These are phyloP conservation scores for Notechis scutatus DNA, from an alignment of 2,113 vertebrate genomes.

Conservation along the genomic window DNA sequence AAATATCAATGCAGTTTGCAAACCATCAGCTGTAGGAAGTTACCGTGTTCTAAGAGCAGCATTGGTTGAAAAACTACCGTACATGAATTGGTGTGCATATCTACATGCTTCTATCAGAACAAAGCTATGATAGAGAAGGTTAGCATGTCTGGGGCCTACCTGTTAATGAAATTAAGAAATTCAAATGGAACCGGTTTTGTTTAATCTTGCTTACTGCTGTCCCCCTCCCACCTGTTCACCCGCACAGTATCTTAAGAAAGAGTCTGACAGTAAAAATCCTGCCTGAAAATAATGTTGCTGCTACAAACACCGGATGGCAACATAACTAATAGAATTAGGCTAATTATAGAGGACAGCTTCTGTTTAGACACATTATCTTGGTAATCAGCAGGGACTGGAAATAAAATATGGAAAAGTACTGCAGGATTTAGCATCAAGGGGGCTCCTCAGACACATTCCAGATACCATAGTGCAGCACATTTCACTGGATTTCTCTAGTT, in stretches of 20 bases:
- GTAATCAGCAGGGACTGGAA: conserved; percentile 69
- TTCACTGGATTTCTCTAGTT: conserved; percentile 18
- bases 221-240: conserved; percentile 57
- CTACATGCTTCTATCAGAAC: conserved; percentile 23
- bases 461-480: conserved; percentile 33
- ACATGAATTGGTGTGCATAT: conserved; percentile 31
- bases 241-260: conserved; percentile 66
- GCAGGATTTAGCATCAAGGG: conserved; percentile 55
- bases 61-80: background rate
- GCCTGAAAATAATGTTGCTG: conserved; percentile 68
- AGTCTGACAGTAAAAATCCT: conserved; percentile 67
- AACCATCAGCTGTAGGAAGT: background rate
- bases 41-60: background rate
- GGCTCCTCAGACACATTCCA: conserved; percentile 47
- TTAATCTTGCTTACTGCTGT: conserved; percentile 61
- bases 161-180: conserved; percentile 67
- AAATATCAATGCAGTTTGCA: background rate
- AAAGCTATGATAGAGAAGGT: conserved; percentile 44
- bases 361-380: conserved; percentile 72
- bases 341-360: conserved; percentile 73
- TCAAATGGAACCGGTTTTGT: conserved; percentile 64
- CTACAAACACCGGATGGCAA: conserved; percentile 70
- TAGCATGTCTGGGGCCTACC: conserved; percentile 59
- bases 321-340: conserved; percentile 72
- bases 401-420: conserved; percentile 64